phyloP scores from a whole-genome alignment of 2,888 invertebrate species.

The Neelides folsomi region DNA sequence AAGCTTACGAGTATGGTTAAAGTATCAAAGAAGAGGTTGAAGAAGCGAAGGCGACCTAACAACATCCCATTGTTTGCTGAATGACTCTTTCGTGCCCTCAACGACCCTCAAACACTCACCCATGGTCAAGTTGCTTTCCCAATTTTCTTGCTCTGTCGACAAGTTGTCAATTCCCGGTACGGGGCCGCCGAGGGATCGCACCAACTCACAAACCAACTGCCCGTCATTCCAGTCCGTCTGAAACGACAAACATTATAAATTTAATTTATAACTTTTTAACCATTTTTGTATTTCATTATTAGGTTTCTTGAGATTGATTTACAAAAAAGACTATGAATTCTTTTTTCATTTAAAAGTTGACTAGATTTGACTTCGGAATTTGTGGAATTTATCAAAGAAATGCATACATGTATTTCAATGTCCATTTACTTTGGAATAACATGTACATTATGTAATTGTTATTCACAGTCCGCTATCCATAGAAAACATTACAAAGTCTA shows the following conservation, averaged over 20 bases:
- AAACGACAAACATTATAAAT: constrained; percentile 33
- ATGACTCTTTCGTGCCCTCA: constrained; percentile 4
- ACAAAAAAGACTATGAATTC: constrained; percentile 24
- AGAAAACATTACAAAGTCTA: not conserved
- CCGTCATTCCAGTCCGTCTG: constrained; percentile 98
- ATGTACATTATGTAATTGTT: not conserved
- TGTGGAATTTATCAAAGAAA: too few relatives aligned
- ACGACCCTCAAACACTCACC: constrained; percentile 41
- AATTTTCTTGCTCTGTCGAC: constrained; percentile 58
- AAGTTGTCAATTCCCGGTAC: constrained; percentile 68
- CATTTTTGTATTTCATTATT: too few relatives aligned
- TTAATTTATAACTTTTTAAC: not conserved
- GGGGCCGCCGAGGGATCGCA: constrained; percentile 76
- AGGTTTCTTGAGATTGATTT: too few relatives aligned
- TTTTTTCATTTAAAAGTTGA: too few relatives aligned
- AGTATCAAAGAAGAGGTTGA: not conserved
- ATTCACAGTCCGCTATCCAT: not conserved
- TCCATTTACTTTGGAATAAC: not conserved
- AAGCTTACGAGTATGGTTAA: not conserved
- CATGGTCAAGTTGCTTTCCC: constrained; percentile 50
- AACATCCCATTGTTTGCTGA: not conserved
- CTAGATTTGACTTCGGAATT: too few relatives aligned
- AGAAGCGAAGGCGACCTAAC: not conserved
- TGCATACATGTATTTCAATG: not conserved
- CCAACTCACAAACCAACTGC: constrained; percentile 69